Base-by-base conservation (phyloP, 2,797 vertebrate species). In the Characodon lateralis region DNA sequence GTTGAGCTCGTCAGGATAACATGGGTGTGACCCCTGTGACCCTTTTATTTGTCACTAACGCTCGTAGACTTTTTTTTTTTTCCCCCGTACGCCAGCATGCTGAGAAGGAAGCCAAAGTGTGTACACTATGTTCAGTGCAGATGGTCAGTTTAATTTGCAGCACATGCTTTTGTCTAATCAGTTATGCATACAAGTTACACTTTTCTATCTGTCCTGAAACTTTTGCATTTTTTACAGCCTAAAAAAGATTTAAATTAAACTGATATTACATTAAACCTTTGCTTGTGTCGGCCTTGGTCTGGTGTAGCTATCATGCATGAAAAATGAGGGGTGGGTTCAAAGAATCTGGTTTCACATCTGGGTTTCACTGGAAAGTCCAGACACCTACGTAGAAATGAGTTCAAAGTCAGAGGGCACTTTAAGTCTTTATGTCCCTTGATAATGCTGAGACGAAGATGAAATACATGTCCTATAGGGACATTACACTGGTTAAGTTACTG, bases 341-440 rank as follows among this genome's bases (percentile, higher is more conserved):
- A 39, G 2, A 1, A 3, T 92, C 79, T 93, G 91, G 73, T 89
- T 82, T 68, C 72, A 82, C 72, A 85, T 78, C 18, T 35, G 10
- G 0, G 16, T 58, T 69, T 76, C 39, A 43, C 13, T 59, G 73
- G 76, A 78, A 85, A 70, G 76, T 74, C 31, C 55, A 28, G 5
- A 41, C 46, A 58, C 31, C 35, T 35, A 35, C 50, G 58, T 50
- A 13, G 48, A 13, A 59, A 70, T 24, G 35, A 73, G 26, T 50
- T 10, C 4, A 72, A 59, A 72, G 56, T 61, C 8, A 14, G 6
- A 31, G 18, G 13, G 22, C 8, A 55, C 0, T 46, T 50, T 14
- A 22, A 28, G 0, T 16, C 53, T 39, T 41, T 43, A 58, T 56
- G 39, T 22, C 5, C 43, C 26, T 28, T 41, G 43, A 63, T 43